These are phyloP conservation scores for Anoplius nigerrimus DNA, from an alignment of 2,888 invertebrate genomes.

Conservation along the genomic window DNA sequence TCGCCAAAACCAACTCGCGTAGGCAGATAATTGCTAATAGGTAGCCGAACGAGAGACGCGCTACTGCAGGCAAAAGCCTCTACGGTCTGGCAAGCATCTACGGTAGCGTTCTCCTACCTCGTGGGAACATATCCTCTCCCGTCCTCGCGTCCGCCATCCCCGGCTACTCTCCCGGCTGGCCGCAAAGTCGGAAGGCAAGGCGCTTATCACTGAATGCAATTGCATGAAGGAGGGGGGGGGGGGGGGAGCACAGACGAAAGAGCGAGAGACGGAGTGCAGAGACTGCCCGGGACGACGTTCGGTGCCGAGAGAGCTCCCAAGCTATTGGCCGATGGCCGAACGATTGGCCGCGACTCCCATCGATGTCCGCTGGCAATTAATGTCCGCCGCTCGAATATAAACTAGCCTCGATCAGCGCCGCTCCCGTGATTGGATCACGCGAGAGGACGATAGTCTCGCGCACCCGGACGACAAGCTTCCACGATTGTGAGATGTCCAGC, in stretches of 20 bases:
- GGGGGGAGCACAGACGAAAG: conserved; percentile 4
- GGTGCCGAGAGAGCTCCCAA: background rate
- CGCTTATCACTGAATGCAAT: conserved; percentile 49
- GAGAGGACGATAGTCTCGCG: background rate
- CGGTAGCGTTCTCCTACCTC: conserved; percentile 44
- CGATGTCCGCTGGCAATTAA: conserved; percentile 42
- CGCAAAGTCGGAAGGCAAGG: conserved; percentile 40
- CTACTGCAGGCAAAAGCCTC: conserved; percentile 23
- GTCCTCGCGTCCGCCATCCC: conserved; percentile 31
- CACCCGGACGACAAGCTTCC: background rate
- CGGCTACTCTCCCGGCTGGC: conserved; percentile 43
- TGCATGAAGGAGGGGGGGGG: conserved; percentile 22
- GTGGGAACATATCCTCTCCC: conserved; percentile 60
- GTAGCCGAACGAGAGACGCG: conserved; percentile 39
- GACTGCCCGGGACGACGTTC: background rate
- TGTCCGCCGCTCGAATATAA: conserved; percentile 29
- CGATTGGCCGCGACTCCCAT: conserved; percentile 45
- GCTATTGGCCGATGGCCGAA: conserved; percentile 34
- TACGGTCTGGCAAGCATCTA: too few relatives aligned
- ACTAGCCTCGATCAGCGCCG: background rate
- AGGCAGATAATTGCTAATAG: conserved; percentile 59
- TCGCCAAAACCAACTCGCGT: conserved; percentile 43
- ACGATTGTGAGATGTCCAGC: background rate
- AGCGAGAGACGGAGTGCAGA: background rate
- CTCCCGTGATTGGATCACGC: conserved; percentile 7